Conservation (phyloP, 2,888 invertebrate species). For the Zaprionus lineosus region DNA sequence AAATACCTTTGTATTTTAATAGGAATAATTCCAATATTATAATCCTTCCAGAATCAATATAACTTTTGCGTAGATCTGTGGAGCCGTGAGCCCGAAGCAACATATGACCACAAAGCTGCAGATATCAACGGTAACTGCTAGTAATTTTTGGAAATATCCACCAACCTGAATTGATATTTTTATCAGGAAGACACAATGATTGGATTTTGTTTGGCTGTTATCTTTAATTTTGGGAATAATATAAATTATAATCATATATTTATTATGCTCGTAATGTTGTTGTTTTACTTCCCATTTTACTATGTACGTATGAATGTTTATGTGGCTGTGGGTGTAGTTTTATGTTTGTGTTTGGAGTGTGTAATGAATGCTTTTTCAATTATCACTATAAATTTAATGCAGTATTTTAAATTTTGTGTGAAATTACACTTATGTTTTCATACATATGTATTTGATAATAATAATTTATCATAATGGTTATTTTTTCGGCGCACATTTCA, state of each 20-base stretch:
- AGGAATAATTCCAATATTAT: no score
- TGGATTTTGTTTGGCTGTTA: slow-evolving; percentile 69
- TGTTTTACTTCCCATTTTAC: slow-evolving; percentile 69
- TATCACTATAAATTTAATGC: slow-evolving; percentile 63
- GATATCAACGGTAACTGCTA: no score
- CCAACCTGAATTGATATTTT: no score
- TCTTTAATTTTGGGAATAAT: slow-evolving; percentile 81
- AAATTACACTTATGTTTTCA: slow-evolving; percentile 48
- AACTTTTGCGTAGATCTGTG: no score
- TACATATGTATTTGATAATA: slow-evolving; percentile 42
- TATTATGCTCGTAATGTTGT: slow-evolving; percentile 71
- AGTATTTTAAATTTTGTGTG: slow-evolving; percentile 55
- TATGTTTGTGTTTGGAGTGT: slow-evolving; percentile 34
- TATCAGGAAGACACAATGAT: slow-evolving; percentile 32
- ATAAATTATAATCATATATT: slow-evolving; percentile 79
- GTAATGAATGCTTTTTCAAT: slow-evolving; percentile 55
- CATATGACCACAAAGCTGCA: no score
- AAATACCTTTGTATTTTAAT: no score
- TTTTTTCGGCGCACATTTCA: slow-evolving; percentile 62
- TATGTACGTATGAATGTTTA: slow-evolving; percentile 57
- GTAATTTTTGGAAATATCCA: no score
- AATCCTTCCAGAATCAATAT: no score
- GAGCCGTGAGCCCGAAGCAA: no score
- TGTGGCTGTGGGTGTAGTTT: slow-evolving; percentile 36
- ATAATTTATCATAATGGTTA: slow-evolving; percentile 49